Percentiles rank a stretch among this genome's conserved stretches.
Conservation (phyloP, 1,140 invertebrate genomes). For the Ylistrum balloti region DNA sequence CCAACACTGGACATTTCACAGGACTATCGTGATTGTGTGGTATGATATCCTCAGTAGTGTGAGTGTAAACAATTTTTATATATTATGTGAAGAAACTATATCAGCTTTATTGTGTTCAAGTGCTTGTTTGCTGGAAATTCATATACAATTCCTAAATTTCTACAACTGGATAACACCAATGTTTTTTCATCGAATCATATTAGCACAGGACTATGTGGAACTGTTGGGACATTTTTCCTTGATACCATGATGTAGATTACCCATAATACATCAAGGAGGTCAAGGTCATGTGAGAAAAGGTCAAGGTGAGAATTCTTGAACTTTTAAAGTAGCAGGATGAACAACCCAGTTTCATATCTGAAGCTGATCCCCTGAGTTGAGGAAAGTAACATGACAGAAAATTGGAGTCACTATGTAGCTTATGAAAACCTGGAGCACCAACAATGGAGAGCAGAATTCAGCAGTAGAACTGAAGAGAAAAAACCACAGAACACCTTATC, state of each 20-base stretch:
- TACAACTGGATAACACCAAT: not conserved
- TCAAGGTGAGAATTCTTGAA: not conserved
- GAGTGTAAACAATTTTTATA: not conserved
- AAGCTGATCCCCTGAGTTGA: not conserved
- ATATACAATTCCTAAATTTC: not conserved
- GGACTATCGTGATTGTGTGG: not conserved
- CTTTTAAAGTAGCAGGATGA: not conserved
- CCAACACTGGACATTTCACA: not conserved
- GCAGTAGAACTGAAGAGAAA: not conserved
- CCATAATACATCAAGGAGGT: not conserved
- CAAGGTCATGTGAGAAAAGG: not conserved
- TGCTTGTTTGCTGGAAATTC: slow-evolving; percentile 18
- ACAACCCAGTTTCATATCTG: not conserved
- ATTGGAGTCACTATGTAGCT: not conserved
- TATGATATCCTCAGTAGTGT: not conserved
- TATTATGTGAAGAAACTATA: slow-evolving; percentile 16
- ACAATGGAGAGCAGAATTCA: not conserved
- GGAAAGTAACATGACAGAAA: not conserved
- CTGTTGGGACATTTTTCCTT: not conserved
- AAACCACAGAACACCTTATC: not conserved
- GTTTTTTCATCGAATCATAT: not conserved
- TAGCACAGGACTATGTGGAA: not conserved
- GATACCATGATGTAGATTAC: not conserved
- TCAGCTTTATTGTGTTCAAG: not conserved
- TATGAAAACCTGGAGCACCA: not conserved